Conservation (phyloP, 2,113 vertebrate genomes). For the Echinops telfairi region DNA sequence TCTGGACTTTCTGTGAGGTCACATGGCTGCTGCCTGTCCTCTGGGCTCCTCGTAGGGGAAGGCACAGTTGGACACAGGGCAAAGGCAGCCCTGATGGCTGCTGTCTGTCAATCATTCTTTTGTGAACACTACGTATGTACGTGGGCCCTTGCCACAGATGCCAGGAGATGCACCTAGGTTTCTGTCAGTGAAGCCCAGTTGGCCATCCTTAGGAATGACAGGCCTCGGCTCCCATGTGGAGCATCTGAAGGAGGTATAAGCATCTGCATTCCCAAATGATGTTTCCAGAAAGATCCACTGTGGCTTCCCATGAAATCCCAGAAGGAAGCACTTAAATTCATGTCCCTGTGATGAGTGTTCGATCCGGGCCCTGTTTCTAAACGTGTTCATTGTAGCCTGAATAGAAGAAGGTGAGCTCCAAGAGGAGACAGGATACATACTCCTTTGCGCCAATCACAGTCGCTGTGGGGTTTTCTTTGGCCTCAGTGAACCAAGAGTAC, state of each 20-base stretch:
- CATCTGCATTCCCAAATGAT: too few relatives aligned
- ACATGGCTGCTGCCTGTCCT: background rate
- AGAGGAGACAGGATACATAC: background rate
- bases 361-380: background rate
- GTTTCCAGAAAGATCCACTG: background rate
- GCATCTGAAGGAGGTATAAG: too few relatives aligned
- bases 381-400: background rate
- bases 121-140: background rate
- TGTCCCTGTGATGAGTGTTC: background rate
- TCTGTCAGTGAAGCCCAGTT: too few relatives aligned
- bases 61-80: fast-evolving
- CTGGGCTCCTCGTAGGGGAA: background rate
- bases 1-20: background rate
- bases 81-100: too few relatives aligned
- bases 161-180: background rate
- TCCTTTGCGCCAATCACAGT: too few relatives aligned
- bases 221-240: too few relatives aligned
- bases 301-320: background rate
- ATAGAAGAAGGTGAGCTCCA: background rate
- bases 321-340: background rate
- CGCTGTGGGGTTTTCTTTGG: background rate
- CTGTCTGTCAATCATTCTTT: background rate
- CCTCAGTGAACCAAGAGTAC: background rate
- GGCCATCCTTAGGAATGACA: too few relatives aligned
- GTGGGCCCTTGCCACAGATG: background rate